Percentiles rank a stretch among this genome's conserved stretches.
Conservation (phyloP, 2,888 invertebrate genomes). For the Drosophila helvetica region DNA sequence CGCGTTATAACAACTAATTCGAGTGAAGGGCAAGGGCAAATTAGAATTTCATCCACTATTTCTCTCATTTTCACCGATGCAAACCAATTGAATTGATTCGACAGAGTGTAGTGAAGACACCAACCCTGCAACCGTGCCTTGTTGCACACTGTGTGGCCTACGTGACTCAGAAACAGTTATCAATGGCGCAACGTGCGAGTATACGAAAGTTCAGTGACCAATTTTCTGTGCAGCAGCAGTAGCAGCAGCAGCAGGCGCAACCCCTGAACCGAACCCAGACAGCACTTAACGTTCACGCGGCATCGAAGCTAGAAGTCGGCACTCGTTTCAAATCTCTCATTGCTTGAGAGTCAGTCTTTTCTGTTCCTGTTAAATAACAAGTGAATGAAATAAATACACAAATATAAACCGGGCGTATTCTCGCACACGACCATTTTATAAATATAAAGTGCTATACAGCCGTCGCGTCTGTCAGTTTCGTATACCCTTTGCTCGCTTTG, state of each 20-base stretch:
- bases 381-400: background rate
- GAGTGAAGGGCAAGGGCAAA: background rate
- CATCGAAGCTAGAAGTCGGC: background rate
- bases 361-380: background rate
- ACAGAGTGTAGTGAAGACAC: slow-evolving; percentile 6
- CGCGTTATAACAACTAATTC: background rate
- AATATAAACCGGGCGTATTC: background rate
- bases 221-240: slow-evolving; percentile 60
- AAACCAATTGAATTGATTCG: background rate
- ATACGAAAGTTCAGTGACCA: slow-evolving; percentile 69
- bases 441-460: background rate
- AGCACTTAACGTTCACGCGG: slow-evolving; percentile 43
- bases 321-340: slow-evolving; percentile 1
- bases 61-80: background rate
- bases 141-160: slow-evolving; percentile 74
- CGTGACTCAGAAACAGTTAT: slow-evolving; percentile 78
- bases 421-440: background rate
- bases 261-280: slow-evolving; percentile 46
- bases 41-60: background rate
- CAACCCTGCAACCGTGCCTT: slow-evolving; percentile 28
- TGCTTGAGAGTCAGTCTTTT: background rate
- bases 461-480: background rate
- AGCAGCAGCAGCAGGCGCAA: slow-evolving; percentile 39
- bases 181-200: slow-evolving; percentile 71
- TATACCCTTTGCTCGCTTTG: background rate